Percentiles rank a stretch among this genome's conserved stretches.
These are phyloP conservation scores for Spatulosminthurus flaviceps DNA, from an alignment of 2,888 invertebrate species.

Conservation along the genomic window DNA sequence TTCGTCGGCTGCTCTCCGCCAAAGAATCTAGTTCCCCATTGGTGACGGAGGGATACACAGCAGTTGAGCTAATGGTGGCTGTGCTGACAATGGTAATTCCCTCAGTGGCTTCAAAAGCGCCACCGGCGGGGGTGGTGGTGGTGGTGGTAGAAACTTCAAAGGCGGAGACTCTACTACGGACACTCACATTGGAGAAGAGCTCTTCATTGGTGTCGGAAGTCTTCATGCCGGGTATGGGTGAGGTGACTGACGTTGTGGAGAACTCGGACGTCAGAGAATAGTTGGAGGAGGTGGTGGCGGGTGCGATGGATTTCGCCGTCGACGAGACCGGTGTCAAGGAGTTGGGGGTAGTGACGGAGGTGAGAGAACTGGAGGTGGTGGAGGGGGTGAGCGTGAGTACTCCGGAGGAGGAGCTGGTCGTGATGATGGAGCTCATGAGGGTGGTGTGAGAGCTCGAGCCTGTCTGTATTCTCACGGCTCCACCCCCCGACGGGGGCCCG, in stretches of 20 bases:
- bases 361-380: constrained; percentile 62
- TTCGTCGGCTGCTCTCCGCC: background rate
- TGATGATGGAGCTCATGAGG: constrained; percentile 19
- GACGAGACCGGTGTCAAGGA: constrained; percentile 61
- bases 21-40: background rate
- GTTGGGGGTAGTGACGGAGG: constrained; percentile 62
- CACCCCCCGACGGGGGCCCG: constrained; percentile 26
- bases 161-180: constrained; percentile 53
- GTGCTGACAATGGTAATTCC: background rate
- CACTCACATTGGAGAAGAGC: constrained; percentile 59
- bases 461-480: background rate
- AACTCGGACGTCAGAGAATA: constrained; percentile 62
- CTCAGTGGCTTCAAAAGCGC: background rate
- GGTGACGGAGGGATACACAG: background rate
- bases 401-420: constrained; percentile 50
- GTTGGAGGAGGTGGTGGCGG: constrained; percentile 61
- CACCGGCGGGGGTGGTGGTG: constrained; percentile 14
- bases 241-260: constrained; percentile 61
- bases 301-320: constrained; percentile 57
- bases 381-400: constrained; percentile 62
- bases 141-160: constrained; percentile 51
- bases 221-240: constrained; percentile 55
- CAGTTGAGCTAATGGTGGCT: constrained; percentile 25
- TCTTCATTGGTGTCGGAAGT: constrained; percentile 54
- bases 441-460: constrained; percentile 21